Evolutionary conservation across 2,113 vertebrate genomes (phyloP), one percentile per base, ranked within the genome.

Genomic region (Tursiops truncatus): DNA sequence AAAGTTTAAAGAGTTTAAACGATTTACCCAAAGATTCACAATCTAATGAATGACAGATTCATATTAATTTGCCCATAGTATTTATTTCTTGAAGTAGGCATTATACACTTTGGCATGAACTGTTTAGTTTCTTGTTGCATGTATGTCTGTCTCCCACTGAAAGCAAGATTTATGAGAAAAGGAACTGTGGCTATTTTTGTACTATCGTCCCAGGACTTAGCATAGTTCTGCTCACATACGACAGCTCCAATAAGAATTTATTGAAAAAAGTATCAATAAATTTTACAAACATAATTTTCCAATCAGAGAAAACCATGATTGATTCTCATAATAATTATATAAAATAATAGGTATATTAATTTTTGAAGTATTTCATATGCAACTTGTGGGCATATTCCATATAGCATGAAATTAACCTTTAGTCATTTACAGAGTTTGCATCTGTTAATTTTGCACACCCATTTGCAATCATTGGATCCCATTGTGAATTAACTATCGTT

Each of bases 261-360:
- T 4, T 88, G 21, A 93, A 53, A 81, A 80, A 79, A 31, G n/a
- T 77, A 36, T 81, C 44, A 90, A 3, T 91, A 17, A 56, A 83
- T 58, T 92, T 92, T 90, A 80, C 20, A 94, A 73, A 84, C 2
- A 10, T 41, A 70, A 77, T 85, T 93, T 96, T 94, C 17, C 4
- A 94, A 67, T 74, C 47, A 95, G 38, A 79, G 73, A 60, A 95
- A 92, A 68, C 28, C 58, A 60, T 92, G 15, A 63, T 84, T 47
- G 63, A 91, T 67, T 17, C 8, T 47, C 15, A 14, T 80, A 81
- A 70, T 91, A 47, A 80, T 94, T 53, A 91, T 26, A 44, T 38
- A 50, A 33, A 95, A 85, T 70, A 33, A 65, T 81, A 87, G 20
- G n/a, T 13, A 36, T 53, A 70, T 36, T 60, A 65, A 67, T 77